Conservation (phyloP, 2,888 invertebrate species). For the Seira ritae region DNA sequence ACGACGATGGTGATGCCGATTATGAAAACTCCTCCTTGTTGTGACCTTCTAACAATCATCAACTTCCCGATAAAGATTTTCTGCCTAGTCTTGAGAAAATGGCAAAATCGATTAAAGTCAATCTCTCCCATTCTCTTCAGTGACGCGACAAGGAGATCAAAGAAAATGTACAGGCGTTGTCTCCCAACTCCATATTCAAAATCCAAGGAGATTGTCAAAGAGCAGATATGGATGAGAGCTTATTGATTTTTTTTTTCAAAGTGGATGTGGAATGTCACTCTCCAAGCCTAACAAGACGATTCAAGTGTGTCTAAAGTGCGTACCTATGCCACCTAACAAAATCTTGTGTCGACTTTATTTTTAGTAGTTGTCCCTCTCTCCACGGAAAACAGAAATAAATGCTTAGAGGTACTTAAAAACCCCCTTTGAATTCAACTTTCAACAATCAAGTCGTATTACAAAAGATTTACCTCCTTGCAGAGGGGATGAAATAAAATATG, state of each 20-base stretch:
- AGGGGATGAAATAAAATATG: too few species aligned
- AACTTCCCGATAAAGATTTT: conserved; percentile 1
- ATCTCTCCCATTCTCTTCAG: neutral
- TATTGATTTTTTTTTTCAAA: neutral
- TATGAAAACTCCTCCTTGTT: conserved; percentile 9
- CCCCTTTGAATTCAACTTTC: too few species aligned
- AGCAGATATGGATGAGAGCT: neutral
- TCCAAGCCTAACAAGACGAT: too few species aligned
- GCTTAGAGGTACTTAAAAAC: too few species aligned
- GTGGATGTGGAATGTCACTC: neutral
- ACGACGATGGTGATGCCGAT: neutral
- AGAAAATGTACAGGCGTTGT: neutral
- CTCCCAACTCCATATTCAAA: neutral
- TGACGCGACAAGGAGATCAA: neutral
- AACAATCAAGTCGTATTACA: too few species aligned
- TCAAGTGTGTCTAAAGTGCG: too few species aligned
- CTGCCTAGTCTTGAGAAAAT: neutral
- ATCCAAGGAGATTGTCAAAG: neutral
- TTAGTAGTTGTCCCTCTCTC: too few species aligned
- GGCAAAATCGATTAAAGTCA: conserved; percentile 8
- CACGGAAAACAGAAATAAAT: too few species aligned
- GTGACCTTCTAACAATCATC: conserved; percentile 10
- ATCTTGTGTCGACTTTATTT: too few species aligned
- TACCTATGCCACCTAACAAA: too few species aligned
- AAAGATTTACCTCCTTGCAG: too few species aligned